phyloP scores from a whole-genome alignment of 2,113 vertebrate genomes.

The Tragelaphus strepsiceros region DNA sequence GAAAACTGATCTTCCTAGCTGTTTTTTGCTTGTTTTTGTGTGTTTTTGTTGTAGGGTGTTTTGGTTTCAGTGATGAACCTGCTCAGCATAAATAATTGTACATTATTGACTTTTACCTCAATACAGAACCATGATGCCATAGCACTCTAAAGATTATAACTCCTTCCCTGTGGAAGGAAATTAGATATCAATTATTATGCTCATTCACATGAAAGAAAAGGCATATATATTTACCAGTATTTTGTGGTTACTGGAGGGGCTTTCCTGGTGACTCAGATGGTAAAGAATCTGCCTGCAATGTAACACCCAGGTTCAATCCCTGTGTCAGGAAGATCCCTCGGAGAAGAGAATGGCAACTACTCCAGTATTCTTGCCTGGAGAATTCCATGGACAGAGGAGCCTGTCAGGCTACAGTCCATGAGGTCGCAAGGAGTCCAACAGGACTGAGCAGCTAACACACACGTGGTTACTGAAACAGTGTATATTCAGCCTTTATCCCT shows the following conservation, averaged over 20 bases:
- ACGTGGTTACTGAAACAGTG: background rate
- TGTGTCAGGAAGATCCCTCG: background rate
- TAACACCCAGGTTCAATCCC: background rate
- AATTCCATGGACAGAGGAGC: background rate
- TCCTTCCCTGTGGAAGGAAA: constrained; percentile 68
- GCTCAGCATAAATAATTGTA: background rate
- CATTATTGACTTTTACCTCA: constrained; percentile 43
- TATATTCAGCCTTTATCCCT: constrained; percentile 67
- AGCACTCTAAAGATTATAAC: constrained; percentile 61
- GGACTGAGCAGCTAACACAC: background rate
- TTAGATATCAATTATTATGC: constrained; percentile 65
- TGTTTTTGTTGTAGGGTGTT: background rate
- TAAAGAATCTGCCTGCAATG: background rate
- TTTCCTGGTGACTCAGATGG: background rate
- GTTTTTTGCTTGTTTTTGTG: background rate
- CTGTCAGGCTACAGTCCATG: background rate
- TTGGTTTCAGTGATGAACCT: constrained; percentile 36
- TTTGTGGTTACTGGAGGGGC: constrained; percentile 61
- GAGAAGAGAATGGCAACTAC: background rate
- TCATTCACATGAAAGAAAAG: constrained; percentile 62
- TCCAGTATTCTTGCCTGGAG: background rate
- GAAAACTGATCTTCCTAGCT: constrained; percentile 66
- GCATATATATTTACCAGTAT: constrained; percentile 52
- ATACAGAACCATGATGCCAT: background rate
- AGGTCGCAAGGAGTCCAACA: background rate